A percentile compares a stretch with the other conserved stretches of the same genome.
These are phyloP conservation scores for Heliconius aoede DNA, from an alignment of 2,888 invertebrate genomes.

Conservation along the genomic window DNA sequence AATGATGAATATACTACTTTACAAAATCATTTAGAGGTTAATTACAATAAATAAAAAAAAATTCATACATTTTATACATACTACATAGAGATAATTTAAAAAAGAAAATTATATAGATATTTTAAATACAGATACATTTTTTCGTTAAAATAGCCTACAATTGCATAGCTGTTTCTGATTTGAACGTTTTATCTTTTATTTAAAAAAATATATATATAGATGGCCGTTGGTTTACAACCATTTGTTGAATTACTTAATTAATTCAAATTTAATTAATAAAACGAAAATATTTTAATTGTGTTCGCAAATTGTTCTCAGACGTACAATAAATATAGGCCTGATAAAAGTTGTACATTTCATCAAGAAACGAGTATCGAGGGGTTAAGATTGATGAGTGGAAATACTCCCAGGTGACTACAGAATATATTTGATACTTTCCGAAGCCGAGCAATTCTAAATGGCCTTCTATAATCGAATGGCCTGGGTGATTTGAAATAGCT, in stretches of 20 bases:
- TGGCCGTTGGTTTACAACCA: too few relatives aligned
- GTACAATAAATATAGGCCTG: conserved; percentile 59
- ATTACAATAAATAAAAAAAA: too few relatives aligned
- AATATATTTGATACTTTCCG: conserved; percentile 52
- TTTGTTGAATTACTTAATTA: not conserved
- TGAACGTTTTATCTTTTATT: too few relatives aligned
- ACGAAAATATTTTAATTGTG: conserved; percentile 20
- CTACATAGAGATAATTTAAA: too few relatives aligned
- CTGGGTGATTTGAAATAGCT: not conserved
- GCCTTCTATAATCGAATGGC: conserved; percentile 13
- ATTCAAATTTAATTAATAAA: not conserved
- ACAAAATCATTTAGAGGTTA: too few relatives aligned
- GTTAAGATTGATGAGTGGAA: conserved; percentile 71
- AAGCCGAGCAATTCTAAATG: conserved; percentile 10
- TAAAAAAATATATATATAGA: too few relatives aligned
- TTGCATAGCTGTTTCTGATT: conserved; percentile 12
- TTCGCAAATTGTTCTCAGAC: conserved; percentile 55
- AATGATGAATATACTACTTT: too few relatives aligned
- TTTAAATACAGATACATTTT: not conserved
- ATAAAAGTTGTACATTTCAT: conserved; percentile 59
- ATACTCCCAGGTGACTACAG: conserved; percentile 68
- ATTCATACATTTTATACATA: too few relatives aligned
- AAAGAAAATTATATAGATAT: too few relatives aligned
- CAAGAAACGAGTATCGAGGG: conserved; percentile 69
- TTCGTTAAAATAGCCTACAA: conserved; percentile 3